These are phyloP conservation scores for Scolopax rusticola DNA, from an alignment of 2,797 vertebrate species.

Conservation along the genomic window DNA sequence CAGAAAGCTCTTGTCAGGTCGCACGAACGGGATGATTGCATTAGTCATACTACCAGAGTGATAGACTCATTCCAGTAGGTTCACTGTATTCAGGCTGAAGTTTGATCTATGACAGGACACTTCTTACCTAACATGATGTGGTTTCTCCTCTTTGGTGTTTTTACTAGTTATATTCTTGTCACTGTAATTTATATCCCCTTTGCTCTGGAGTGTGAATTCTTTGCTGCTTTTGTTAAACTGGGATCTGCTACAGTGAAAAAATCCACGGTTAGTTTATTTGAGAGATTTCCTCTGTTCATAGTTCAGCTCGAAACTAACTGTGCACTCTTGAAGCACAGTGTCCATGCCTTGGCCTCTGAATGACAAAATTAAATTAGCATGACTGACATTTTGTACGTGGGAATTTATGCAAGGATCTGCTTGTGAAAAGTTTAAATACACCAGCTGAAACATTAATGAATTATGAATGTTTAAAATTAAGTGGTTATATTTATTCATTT, in stretches of 20 bases:
- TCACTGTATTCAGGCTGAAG: conserved; percentile 21
- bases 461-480: conserved; percentile 42
- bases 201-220: not conserved
- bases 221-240: not conserved
- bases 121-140: not conserved
- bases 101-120: conserved; percentile 12
- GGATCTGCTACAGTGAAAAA: not conserved
- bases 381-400: conserved; percentile 22
- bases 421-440: conserved; percentile 30
- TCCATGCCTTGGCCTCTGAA: not conserved
- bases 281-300: not conserved
- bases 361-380: conserved; percentile 2
- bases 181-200: not conserved
- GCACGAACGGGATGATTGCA: conserved; percentile 40
- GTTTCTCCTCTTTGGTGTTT: not conserved
- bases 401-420: conserved; percentile 38
- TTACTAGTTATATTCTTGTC: not conserved
- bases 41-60: conserved; percentile 39
- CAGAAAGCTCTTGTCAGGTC: conserved; percentile 65
- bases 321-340: not conserved
- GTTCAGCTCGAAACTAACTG: conserved; percentile 4
- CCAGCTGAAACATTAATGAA: conserved; percentile 13
- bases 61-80: conserved; percentile 12
- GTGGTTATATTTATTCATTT: not conserved
- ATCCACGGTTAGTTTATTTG: not conserved